phyloP scores from a whole-genome alignment of 2,113 vertebrate genomes.

The Microcebus ravelobensis region DNA sequence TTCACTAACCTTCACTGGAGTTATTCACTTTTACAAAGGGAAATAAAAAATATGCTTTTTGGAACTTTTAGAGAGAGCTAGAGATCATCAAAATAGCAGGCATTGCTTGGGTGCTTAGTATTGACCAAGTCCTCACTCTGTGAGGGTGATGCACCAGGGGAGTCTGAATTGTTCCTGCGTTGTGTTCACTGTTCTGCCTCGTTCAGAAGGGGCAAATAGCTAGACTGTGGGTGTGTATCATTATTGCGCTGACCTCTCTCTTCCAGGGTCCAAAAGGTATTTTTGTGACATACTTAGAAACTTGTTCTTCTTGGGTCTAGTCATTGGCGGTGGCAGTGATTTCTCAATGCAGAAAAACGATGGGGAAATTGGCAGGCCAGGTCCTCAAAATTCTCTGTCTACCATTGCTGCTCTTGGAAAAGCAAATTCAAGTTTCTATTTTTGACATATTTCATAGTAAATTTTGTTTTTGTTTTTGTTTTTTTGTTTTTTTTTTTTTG shows the following conservation, averaged over 20 bases:
- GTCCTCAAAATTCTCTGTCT: neutral
- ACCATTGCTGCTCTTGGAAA: neutral
- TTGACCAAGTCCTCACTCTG: neutral
- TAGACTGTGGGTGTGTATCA: neutral
- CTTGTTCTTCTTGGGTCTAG: neutral
- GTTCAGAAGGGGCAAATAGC: neutral
- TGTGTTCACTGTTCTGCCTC: neutral
- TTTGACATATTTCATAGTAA: slow-evolving; percentile 45
- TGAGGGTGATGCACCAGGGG: rapidly evolving
- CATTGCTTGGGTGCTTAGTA: too few relatives aligned
- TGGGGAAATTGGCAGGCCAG: neutral
- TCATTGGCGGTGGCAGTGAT: neutral
- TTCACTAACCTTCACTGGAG: neutral
- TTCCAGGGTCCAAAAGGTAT: neutral
- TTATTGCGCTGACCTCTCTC: neutral
- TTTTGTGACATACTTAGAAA: neutral
- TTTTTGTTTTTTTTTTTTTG: too few relatives aligned
- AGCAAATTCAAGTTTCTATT: slow-evolving; percentile 49
- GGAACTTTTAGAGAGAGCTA: neutral
- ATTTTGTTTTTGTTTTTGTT: neutral
- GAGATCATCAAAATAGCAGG: neutral
- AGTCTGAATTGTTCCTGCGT: neutral
- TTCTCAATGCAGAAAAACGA: neutral
- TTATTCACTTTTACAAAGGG: neutral
- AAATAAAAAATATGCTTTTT: neutral